phyloP scores from a whole-genome alignment of 2,888 invertebrate genomes.

The Hedychridium roseum region DNA sequence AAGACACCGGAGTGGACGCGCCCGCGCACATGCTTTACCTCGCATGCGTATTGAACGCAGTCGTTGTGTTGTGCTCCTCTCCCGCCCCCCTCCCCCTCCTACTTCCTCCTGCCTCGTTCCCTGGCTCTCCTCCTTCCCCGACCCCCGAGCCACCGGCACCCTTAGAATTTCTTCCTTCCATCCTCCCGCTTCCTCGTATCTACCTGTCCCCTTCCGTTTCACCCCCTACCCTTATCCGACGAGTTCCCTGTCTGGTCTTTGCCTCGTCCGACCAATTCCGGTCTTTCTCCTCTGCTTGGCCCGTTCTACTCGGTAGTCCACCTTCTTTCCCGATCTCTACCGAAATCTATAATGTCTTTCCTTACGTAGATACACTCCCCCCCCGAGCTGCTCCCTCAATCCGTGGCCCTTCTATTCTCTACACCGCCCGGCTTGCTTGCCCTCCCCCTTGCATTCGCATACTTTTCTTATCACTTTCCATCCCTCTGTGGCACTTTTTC shows the following conservation, averaged over 20 bases:
- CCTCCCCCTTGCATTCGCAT: too few species aligned
- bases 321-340: too few species aligned
- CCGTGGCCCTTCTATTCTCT: too few species aligned
- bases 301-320: too few species aligned
- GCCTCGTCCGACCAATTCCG: too few species aligned
- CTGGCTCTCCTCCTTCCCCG: background rate
- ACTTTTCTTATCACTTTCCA: background rate
- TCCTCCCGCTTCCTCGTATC: background rate
- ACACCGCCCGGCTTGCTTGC: too few species aligned
- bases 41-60: constrained; percentile 61
- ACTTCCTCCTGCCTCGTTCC: constrained; percentile 1
- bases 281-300: too few species aligned
- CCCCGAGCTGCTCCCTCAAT: too few species aligned
- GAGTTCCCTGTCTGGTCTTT: too few species aligned
- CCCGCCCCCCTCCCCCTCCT: constrained; percentile 2
- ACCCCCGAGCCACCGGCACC: too few species aligned
- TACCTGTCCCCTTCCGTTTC: background rate
- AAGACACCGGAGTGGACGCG: constrained; percentile 50
- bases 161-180: background rate
- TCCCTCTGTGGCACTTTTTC: background rate
- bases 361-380: too few species aligned
- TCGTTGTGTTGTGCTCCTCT: background rate
- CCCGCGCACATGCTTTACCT: constrained; percentile 52
- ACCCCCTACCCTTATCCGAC: background rate
- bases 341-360: too few species aligned